These are phyloP conservation scores for Hippocampus mohnikei DNA, from an alignment of 2,113 vertebrate species.

Conservation along the genomic window DNA sequence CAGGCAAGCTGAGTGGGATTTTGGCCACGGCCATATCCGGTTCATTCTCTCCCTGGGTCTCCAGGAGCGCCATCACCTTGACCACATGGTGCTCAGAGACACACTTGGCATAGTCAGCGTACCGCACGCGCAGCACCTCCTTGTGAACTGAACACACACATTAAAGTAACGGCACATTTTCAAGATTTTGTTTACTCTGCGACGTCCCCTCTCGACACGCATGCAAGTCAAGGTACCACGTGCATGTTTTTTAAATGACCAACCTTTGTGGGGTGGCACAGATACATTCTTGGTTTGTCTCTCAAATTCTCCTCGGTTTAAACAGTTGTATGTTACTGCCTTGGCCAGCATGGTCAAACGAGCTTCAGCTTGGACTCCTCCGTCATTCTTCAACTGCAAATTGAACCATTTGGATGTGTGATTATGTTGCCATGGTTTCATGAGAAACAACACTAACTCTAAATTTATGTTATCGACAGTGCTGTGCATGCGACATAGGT, in stretches of 20 bases:
- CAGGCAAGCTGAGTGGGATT: slow-evolving; percentile 68
- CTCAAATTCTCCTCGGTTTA: slow-evolving; percentile 61
- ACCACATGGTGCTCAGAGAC: slow-evolving; percentile 70
- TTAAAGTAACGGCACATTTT: not conserved
- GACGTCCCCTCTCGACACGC: not conserved
- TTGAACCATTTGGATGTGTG: not conserved
- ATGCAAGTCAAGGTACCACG: not conserved
- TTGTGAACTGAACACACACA: slow-evolving; percentile 60
- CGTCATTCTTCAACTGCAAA: slow-evolving; percentile 61
- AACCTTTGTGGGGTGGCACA: slow-evolving; percentile 62
- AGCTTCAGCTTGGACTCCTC: slow-evolving; percentile 39
- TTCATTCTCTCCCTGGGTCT: slow-evolving; percentile 33
- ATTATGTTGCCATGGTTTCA: not conserved
- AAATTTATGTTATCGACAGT: not conserved
- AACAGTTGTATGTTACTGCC: slow-evolving; percentile 69
- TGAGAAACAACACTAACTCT: not conserved
- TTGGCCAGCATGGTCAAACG: slow-evolving; percentile 57
- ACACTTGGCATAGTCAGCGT: slow-evolving; percentile 64
- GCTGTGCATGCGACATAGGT: not conserved
- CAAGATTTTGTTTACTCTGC: no score
- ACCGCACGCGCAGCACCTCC: slow-evolving; percentile 70
- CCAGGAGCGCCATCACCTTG: slow-evolving; percentile 60
- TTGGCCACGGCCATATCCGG: slow-evolving; percentile 56
- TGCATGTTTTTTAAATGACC: not conserved
- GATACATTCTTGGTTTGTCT: slow-evolving; percentile 47